Evolutionary conservation across 2,888 invertebrate species (phyloP).

Genomic region (Zelleria hepariella): DNA sequence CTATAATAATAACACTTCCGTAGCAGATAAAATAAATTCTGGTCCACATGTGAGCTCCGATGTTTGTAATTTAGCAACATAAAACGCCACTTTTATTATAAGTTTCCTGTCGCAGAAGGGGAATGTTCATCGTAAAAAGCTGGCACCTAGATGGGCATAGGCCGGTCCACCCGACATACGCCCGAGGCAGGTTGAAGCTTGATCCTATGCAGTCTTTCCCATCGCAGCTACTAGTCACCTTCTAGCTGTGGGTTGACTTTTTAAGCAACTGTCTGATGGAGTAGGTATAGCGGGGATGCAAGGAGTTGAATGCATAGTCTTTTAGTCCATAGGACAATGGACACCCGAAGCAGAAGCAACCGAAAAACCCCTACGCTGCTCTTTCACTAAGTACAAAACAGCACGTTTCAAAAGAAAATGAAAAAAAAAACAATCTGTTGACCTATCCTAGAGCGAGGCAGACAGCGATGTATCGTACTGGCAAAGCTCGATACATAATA

Average conservation of each 20-base stretch:
- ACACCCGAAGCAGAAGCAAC: too few species aligned
- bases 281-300: background rate
- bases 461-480: too few species aligned
- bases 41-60: background rate
- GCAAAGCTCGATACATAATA: too few species aligned
- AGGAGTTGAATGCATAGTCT: too few species aligned
- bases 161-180: background rate
- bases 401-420: too few species aligned
- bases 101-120: constrained; percentile 3
- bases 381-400: too few species aligned
- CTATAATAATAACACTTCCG: background rate
- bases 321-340: too few species aligned
- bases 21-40: background rate
- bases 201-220: constrained; percentile 10
- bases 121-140: background rate
- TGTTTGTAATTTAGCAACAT: background rate
- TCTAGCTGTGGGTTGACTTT: constrained; percentile 28
- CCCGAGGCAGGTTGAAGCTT: background rate
- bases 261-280: constrained; percentile 15
- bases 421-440: too few species aligned
- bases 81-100: constrained; percentile 4
- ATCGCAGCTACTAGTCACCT: constrained; percentile 19
- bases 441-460: too few species aligned
- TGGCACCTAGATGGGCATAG: background rate
- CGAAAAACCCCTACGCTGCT: too few species aligned